Evolutionary conservation across 1,140 invertebrate genomes (phyloP), one percentile per base, ranked within the genome.

Genomic region (Adoxophyes honmai): DNA sequence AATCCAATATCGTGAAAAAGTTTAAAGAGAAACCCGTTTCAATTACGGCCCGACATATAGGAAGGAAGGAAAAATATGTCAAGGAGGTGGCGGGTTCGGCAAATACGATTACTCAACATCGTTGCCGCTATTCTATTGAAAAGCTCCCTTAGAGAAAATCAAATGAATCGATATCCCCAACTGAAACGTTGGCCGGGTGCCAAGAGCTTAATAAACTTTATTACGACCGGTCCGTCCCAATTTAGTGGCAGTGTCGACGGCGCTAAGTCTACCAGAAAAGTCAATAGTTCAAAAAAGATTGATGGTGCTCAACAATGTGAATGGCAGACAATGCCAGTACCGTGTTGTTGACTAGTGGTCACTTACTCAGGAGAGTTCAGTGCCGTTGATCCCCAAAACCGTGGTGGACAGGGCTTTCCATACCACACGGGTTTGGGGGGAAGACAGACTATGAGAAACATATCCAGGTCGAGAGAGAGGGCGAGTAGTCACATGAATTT

Each of bases 151-250:
- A 63, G 64, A 66, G 55, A 54, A 62, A 72, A 68, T 72, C 69
- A 65, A 72, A 72, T 77, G 67, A 72, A 76, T 74, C 67, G 64
- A 72, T 73, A 71, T 66, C 66, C 55, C 60, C 55, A 61, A 70
- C 66, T 68, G 55, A 63, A 71, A 62, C 56, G 63, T 70, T 73
- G 70, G 71, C 64, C 36, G 35, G 37, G 54, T 56, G 67, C 74
- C 71, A 70, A 70, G 67, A 61, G 74, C 62, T 68, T 72, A 76
- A 71, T 71, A 74, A 76, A 76, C 65, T 72, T 70, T 72, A 68
- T 74, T 77, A 77, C 68, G 60, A 62, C 44, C 58, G 57, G 62
- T 59, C 60, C 63, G 55, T 62, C 38, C 38, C 65, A 70, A 73
- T 73, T 73, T 65, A 64, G 54, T 60, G 38, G 16, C 59, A 59